phyloP scores from a whole-genome alignment of 2,113 vertebrate genomes.

The Microcebus lehilahytsara region DNA sequence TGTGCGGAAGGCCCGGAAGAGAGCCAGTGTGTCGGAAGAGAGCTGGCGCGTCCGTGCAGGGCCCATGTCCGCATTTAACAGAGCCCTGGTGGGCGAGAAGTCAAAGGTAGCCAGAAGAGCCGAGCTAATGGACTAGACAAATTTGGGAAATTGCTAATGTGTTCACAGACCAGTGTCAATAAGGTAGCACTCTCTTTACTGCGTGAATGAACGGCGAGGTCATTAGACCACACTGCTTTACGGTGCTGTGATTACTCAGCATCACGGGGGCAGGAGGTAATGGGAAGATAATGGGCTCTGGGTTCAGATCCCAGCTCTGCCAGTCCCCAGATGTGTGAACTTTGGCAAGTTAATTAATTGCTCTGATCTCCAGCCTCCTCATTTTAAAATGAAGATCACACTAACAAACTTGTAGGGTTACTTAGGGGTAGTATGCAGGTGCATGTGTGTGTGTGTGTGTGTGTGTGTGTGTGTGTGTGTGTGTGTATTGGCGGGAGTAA shows the following conservation, averaged over 20 bases:
- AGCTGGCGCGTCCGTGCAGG: not conserved
- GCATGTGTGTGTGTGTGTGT: fast-evolving
- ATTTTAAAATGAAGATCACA: not conserved
- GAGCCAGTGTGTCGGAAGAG: not conserved
- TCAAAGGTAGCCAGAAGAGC: constrained; percentile 23
- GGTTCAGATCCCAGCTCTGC: constrained; percentile 60
- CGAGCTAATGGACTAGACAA: constrained; percentile 29
- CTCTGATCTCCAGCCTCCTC: not conserved
- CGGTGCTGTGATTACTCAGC: not conserved
- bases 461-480: not conserved
- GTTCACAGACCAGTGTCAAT: not conserved
- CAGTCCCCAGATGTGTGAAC: not conserved
- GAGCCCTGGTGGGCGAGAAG: not conserved
- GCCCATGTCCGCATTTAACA: not conserved
- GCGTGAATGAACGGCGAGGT: not conserved
- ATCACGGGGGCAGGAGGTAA: constrained; percentile 28
- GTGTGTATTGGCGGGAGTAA: not conserved
- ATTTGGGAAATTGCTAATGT: constrained; percentile 45
- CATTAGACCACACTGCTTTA: not conserved
- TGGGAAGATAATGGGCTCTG: constrained; percentile 60
- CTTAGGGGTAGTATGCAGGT: not conserved
- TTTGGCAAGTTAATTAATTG: constrained; percentile 32
- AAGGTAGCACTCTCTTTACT: not conserved
- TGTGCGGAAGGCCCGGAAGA: not conserved
- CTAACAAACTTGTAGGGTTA: not conserved